A percentile compares a stretch with the other conserved stretches of the same genome.
phyloP scores from a whole-genome alignment of 2,888 invertebrate species.

The Nephrotoma flavescens region DNA sequence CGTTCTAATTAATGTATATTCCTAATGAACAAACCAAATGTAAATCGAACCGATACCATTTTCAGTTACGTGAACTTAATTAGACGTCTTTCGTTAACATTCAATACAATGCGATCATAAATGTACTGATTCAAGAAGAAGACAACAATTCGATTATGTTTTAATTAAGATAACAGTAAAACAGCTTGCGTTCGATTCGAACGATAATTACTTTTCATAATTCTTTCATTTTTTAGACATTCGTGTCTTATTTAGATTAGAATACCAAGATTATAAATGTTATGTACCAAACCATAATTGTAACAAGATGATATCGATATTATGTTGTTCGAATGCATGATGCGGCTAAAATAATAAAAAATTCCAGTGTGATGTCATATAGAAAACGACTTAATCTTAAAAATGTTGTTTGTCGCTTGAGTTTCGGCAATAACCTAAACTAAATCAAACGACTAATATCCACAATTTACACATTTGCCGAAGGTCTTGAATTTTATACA shows the following conservation, averaged over 20 bases:
- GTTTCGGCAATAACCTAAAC: neutral
- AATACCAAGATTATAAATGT: neutral
- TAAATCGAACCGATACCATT: neutral
- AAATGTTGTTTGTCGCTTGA: neutral
- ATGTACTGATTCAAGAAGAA: neutral
- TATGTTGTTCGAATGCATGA: neutral
- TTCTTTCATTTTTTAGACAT: neutral
- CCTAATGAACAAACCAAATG: too few relatives aligned
- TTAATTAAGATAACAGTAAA: neutral
- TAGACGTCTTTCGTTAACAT: neutral
- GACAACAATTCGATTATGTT: neutral
- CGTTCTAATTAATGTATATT: too few relatives aligned
- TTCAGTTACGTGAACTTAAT: neutral
- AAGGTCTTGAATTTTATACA: neutral
- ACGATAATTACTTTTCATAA: neutral
- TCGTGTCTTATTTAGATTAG: neutral
- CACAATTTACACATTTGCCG: neutral
- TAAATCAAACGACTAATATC: neutral
- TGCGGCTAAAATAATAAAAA: neutral
- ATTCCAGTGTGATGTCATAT: neutral
- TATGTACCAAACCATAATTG: neutral
- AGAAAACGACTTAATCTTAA: neutral
- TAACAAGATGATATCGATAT: neutral
- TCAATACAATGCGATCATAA: neutral
- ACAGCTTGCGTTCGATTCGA: neutral